Evolutionary conservation across 1,140 invertebrate genomes (phyloP), one percentile per base, ranked within the genome.

Genomic region (Geopemphigus sp.): DNA sequence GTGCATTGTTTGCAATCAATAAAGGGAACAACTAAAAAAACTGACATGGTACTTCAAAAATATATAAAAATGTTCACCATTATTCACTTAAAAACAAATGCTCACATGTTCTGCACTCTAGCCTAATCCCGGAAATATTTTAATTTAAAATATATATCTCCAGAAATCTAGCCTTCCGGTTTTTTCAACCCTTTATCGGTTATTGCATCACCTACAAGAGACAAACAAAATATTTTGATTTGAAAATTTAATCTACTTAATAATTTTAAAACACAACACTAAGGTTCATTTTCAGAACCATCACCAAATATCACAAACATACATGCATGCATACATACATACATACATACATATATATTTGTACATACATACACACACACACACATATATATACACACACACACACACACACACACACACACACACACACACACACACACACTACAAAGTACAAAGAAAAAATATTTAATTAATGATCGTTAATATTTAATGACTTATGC

Each of bases 81-180:
- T 61, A 45, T 76, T 17, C 57, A 76, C 45, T 45, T 47, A 24
- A 63, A 76, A 78, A 78, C 57, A 78, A 78, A 78, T 78, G 74
- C 74, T 78, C 74, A 78, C 74, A 78, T 78, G 74, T 78, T 78
- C 74, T 78, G 74, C 74, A 78, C 74, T 78, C 74, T 78, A 78
- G 74, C 74, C 74, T 78, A 78, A 61, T 61, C 74, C 74, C 74
- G 26, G 74, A 78, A 78, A 61, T 61, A 63, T 78, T 76, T 78
- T 63, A 63, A 61, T 78, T 78, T 63, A 61, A 78, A 57, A 78
- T 61, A 78, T 39, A 63, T 78, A 39, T 78, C 74, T 78, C 74
- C 74, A 78, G 29, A 78, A 78, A 78, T 78, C 73, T 78, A 78
- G 54, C 74, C 74, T 78, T 78, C 74, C 29, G 57, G 74, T 78